Base-by-base conservation (phyloP, 2,113 vertebrate genomes). In the Piliocolobus tephrosceles region DNA sequence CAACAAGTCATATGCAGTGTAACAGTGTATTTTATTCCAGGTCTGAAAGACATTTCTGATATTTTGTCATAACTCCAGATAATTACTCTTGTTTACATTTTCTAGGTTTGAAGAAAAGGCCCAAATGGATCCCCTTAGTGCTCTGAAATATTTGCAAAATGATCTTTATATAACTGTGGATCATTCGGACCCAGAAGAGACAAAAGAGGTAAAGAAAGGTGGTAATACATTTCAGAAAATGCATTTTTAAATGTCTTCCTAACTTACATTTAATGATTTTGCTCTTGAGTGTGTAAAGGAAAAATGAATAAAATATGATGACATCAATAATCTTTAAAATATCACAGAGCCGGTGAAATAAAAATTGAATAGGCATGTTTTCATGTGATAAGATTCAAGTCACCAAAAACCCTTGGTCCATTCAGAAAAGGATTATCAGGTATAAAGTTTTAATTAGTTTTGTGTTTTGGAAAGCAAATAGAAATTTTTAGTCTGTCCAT, bases 91-190 rank as follows among this genome's bases (percentile, higher is more conserved):
- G 0, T 94, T n/a, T 97, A 47, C 86, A 55, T 94, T 97, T 91
- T 96, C n/a, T 96, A 99, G 99, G 97, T 99, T 99, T 98, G 99
- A 99, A 98, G 99, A 99, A 97, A 99, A 99, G 97, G 99, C 99
- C 95, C 99, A 99, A 94, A 99, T 99, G 4, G 99, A 99, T 95
- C 99, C 99, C 20, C 98, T 99, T 64, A 99, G 98, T 98, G 99
- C 99, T 87, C 99, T 99, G 93, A 99, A 99, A 97, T 99, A 99
- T 97, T 99, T 99, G 97, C 99, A 99, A 98, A 99, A 99, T 9
- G 99, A 99, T 97, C 99, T 99, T 90, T 99, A 99, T 8, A 99
- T 99, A 86, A 99, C 99, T 0, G 99, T 99, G 98, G 99, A 99
- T 99, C 99, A 99, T 98, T 99, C 99, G 0, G 99, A 99, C 98